phyloP scores from a whole-genome alignment of 2,888 invertebrate genomes.

The Zelleria hepariella region DNA sequence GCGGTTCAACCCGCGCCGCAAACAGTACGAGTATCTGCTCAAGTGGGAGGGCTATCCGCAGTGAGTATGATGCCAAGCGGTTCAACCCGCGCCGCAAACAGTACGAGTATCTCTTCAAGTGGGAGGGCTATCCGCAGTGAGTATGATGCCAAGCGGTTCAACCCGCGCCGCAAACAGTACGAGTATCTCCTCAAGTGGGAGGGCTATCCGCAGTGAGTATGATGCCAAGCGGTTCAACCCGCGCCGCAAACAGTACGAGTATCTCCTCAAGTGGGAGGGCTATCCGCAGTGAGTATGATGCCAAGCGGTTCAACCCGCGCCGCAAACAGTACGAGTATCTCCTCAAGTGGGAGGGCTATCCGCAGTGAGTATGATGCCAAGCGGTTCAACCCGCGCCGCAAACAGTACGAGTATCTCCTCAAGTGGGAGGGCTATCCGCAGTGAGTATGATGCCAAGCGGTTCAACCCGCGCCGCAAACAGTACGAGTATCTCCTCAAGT shows the following conservation, averaged over 20 bases:
- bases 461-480: conserved; percentile 84
- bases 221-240: conserved; percentile 90
- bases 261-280: conserved; percentile 81
- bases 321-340: conserved; percentile 85
- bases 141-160: conserved; percentile 90
- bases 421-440: conserved; percentile 80
- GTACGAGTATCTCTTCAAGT: conserved; percentile 86
- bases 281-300: conserved; percentile 88
- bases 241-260: conserved; percentile 82
- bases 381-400: conserved; percentile 82
- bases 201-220: conserved; percentile 85
- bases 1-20: conserved; percentile 82
- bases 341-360: conserved; percentile 81
- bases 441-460: conserved; percentile 90
- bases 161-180: conserved; percentile 81
- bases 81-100: conserved; percentile 84
- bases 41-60: conserved; percentile 80
- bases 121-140: conserved; percentile 80
- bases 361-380: conserved; percentile 89
- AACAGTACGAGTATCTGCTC: conserved; percentile 85
- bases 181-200: conserved; percentile 84
- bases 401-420: conserved; percentile 85
- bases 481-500: conserved; percentile 86
- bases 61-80: conserved; percentile 90
- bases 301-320: conserved; percentile 85